Percentiles rank a stretch among this genome's conserved stretches.
Evolutionary conservation across 2,797 vertebrate genomes (phyloP).

Genomic region (Acipenser ruthenus): DNA sequence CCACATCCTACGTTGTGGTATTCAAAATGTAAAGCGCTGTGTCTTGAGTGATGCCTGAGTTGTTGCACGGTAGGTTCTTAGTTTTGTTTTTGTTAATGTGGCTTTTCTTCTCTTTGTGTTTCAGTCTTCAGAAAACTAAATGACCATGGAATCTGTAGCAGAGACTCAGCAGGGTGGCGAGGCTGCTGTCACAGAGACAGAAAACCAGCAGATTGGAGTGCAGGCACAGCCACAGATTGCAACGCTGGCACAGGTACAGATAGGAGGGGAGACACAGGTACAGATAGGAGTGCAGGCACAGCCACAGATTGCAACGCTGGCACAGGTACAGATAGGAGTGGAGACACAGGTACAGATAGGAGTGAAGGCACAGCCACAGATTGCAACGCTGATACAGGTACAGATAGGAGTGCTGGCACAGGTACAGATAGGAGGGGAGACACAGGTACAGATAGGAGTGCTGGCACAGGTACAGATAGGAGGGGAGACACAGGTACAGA

Average conservation of each 20-base stretch:
- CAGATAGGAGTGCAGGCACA: neutral
- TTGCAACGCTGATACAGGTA: too few species aligned
- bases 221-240: constrained; percentile 82
- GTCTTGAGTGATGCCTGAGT: too few species aligned
- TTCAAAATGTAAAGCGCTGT: too few species aligned
- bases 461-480: neutral
- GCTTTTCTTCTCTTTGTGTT: constrained; percentile 8
- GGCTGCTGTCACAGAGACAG: constrained; percentile 84
- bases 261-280: constrained; percentile 63
- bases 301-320: too few species aligned
- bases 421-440: too few species aligned
- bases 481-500: constrained; percentile 63
- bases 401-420: too few species aligned
- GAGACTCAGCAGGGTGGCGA: constrained; percentile 94
- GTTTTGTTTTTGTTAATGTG: neutral
- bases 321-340: too few species aligned
- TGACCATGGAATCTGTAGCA: constrained; percentile 97
- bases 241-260: constrained; percentile 84
- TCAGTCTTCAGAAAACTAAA: constrained; percentile 78
- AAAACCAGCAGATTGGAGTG: constrained; percentile 84
- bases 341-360: too few species aligned
- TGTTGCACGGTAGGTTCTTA: too few species aligned
- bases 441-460: constrained; percentile 28
- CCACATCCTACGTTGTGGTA: too few species aligned
- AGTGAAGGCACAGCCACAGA: too few species aligned